Evolutionary conservation across 1,140 invertebrate genomes (phyloP).

Genomic region (Solenopsis fugax): DNA sequence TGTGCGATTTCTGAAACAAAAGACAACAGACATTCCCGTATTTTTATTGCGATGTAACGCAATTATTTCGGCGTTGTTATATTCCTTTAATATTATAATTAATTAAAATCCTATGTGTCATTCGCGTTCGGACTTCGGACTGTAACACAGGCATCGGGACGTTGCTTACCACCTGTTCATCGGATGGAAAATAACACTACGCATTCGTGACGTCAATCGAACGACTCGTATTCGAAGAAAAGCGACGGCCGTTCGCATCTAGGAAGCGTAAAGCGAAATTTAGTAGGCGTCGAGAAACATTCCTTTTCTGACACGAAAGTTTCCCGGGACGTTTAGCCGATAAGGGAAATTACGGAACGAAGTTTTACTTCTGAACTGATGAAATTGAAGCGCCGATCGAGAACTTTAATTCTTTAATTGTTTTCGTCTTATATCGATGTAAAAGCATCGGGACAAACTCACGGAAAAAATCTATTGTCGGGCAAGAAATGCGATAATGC

Average conservation of each 20-base stretch:
- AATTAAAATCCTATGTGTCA: background rate
- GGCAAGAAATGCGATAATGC: conserved; percentile 8
- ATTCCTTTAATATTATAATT: conserved; percentile 3
- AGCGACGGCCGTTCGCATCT: background rate
- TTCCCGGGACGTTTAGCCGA: background rate
- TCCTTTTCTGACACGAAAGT: background rate
- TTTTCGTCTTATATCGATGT: background rate
- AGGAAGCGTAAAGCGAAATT: background rate
- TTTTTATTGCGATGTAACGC: conserved; percentile 8
- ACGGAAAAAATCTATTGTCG: conserved; percentile 2
- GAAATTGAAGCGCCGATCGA: background rate
- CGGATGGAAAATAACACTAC: background rate
- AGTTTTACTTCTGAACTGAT: background rate
- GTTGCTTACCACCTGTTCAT: background rate
- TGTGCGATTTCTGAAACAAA: conserved; percentile 16
- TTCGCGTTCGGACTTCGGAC: background rate
- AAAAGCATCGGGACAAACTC: background rate
- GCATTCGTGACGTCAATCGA: conserved; percentile 12
- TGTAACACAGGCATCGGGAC: background rate
- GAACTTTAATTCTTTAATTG: background rate
- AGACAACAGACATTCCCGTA: background rate
- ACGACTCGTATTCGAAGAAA: conserved; percentile 8
- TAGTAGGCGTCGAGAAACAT: conserved; percentile 6
- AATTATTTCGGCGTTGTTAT: background rate
- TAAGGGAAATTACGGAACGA: background rate